Base-by-base conservation (phyloP, 2,888 invertebrate species). In the Listrodromus nycthemerus region DNA sequence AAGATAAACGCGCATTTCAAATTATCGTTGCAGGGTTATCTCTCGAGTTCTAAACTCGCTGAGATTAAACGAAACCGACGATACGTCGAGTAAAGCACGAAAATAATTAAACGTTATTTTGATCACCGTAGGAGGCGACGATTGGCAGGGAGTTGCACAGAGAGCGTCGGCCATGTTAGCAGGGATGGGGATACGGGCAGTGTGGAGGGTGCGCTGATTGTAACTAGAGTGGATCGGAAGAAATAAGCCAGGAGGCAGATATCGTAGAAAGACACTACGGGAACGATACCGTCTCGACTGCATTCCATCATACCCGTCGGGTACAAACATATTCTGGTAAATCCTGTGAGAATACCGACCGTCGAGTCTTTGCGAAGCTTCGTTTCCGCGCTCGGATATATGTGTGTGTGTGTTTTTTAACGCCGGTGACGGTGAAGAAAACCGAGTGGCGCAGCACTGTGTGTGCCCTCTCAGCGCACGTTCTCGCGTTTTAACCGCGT, bases 401-500 rank as follows among this genome's bases (percentile, higher is more conserved):
- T 24, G 61, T 50, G 58, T 74, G 48, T 63, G 33, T 74, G 63
- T 80, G 52, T 52, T 37, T 74, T 67, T 61, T 48, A 48, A 66
- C 82, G 80, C 82, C 79, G 76, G 82, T 74, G 82, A 83, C 70
- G 77, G 84, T 81, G 85, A 81, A 78, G 58, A 48, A 48, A 73
- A 85, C 77, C 86, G 86, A 89, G 89, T 89, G 90, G 89, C 88
- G 88, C 88, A 89, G 86, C 87, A 87, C 79, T 86, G 86, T 88
- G 87, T 85, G 84, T 85, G 82, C 83, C 85, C 85, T 87, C 58
- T 66, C 74, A 73, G 70, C 69, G 63, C 71, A 73, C 70, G 67
- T 65, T 71, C 67, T 48, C 69, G 80, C 79, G 37, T 78, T 78
- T 63, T 45, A 77, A 37, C 52, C 76, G 78, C 75, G 71, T 65